Percentiles rank a stretch among this genome's conserved stretches.
Conservation (phyloP, 2,797 vertebrate species). For the Acropternis orthonyx region DNA sequence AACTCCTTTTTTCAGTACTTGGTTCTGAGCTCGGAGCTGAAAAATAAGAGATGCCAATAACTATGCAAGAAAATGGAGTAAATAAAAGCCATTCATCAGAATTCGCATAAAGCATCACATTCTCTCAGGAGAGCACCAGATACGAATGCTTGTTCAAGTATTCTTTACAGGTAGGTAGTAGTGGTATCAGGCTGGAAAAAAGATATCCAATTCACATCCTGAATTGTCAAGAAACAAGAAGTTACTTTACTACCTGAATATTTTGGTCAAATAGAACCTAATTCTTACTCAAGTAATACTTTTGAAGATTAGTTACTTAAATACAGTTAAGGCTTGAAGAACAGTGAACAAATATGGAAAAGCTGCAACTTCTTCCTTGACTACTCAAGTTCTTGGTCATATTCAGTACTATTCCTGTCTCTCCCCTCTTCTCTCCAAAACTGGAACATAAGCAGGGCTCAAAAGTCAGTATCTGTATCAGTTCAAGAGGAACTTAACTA, state of each 20-base stretch:
- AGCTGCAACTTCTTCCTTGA: background rate
- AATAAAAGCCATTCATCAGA: background rate
- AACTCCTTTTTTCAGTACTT: constrained; percentile 96
- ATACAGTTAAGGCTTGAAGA: background rate
- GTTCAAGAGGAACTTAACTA: background rate
- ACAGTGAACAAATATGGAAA: background rate
- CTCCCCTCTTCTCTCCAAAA: background rate
- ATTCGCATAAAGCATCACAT: background rate
- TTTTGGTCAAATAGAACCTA: background rate
- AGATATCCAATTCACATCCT: background rate
- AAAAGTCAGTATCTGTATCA: background rate
- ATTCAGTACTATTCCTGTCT: background rate
- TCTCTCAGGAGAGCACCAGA: background rate
- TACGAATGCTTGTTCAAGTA: background rate
- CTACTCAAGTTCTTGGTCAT: background rate
- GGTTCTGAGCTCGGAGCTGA: constrained; percentile 97
- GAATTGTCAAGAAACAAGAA: background rate
- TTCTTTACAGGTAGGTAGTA: background rate
- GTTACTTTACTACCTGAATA: background rate
- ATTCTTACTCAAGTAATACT: background rate
- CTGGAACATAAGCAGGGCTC: background rate
- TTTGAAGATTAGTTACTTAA: background rate
- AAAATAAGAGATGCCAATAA: constrained; percentile 38
- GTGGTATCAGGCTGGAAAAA: background rate
- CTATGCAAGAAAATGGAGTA: background rate